Base-by-base conservation (phyloP, 2,888 invertebrate species). In the Holacanthella duospinosa region DNA sequence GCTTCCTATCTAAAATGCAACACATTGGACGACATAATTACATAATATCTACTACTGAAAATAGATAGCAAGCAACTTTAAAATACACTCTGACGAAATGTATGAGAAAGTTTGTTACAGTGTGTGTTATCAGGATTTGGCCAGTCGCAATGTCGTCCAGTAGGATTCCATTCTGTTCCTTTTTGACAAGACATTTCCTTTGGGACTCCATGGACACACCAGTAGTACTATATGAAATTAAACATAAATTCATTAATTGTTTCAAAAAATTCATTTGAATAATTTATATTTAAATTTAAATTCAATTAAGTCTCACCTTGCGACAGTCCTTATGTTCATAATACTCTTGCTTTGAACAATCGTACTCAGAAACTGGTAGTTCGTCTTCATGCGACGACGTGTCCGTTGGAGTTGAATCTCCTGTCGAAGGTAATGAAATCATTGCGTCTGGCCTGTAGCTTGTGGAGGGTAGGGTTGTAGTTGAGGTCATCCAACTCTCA, bases 171-270 rank as follows among this genome's bases (percentile, higher is more conserved):
- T 43, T 44, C 59, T n/a, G 36, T 24, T 2, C 48, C 48, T 43
- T 4, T 6, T 25, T 84, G 83, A 75, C 93, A 93, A n/a, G 82
- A 80, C 75, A 88, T 87, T 71, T 84, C 83, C 58, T 85, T 78
- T 2, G 86, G 84, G 74, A 85, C 84, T 3, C 88, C 89, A 75
- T 89, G 85, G 27, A 87, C 87, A 75, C 93, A 93, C 66, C 89
- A 85, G 80, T 88, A 91, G 75, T 90, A 93, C 89, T 91, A 78
- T 55, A 79, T 80, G 65, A 70, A 68, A 68, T 70, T 69, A 59
- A 64, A 63, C 66, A 57, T 58, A 27, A 21, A 29, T 29, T 16
- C 24, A 36, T 36, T 36, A 62, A 66, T 48, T 44, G 6, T 36
- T 36, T 36, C 16, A 36, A 43, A n/a, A 64, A 62, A 58, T 59